These are phyloP conservation scores for Anhinga anhinga DNA, from an alignment of 2,113 vertebrate species.

Conservation along the genomic window DNA sequence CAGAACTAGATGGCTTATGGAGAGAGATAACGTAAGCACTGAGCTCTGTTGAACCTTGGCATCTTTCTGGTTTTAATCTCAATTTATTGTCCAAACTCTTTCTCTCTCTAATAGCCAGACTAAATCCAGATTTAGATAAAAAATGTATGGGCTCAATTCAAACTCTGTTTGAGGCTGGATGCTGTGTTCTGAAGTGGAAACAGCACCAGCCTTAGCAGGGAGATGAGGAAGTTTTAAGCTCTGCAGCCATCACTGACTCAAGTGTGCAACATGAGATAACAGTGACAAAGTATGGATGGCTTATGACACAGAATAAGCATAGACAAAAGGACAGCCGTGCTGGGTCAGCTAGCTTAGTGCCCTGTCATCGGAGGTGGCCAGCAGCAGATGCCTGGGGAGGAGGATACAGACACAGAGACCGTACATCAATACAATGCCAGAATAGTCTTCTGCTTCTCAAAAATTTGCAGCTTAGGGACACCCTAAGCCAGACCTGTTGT, in stretches of 20 bases:
- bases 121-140: conserved; percentile 32
- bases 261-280: neutral
- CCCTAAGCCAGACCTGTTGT: rapidly evolving
- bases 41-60: neutral
- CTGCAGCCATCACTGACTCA: neutral
- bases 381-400: neutral
- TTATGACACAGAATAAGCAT: neutral
- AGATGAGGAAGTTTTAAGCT: neutral
- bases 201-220: neutral
- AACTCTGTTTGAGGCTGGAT: neutral
- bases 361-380: neutral
- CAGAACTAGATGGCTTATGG: neutral
- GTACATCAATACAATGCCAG: neutral
- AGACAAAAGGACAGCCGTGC: neutral
- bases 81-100: neutral
- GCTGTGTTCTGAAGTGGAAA: neutral
- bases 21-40: neutral
- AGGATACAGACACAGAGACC: neutral
- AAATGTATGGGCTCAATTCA: neutral
- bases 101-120: neutral
- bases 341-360: neutral
- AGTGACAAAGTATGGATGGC: rapidly evolving
- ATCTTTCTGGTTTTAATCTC: conserved; percentile 4
- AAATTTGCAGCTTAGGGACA: neutral
- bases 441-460: neutral